These are phyloP conservation scores for Marcusenius ussheri DNA, from an alignment of 2,113 vertebrate genomes.

Conservation along the genomic window DNA sequence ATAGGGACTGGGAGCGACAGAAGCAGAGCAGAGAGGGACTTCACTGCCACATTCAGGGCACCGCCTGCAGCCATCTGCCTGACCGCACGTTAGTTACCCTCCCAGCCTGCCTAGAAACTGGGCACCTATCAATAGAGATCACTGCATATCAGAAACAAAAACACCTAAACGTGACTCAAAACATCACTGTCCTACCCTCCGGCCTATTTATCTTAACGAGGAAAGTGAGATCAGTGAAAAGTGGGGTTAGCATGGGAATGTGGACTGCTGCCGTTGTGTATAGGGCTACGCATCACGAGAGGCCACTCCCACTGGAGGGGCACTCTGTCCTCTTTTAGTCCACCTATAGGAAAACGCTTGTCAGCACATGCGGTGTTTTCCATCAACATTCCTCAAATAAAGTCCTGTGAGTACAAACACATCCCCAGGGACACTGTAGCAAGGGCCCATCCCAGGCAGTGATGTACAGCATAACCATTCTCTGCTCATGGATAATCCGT, in stretches of 20 bases:
- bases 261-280: background rate
- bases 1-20: conserved; percentile 68
- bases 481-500: background rate
- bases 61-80: background rate
- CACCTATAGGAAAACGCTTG: background rate
- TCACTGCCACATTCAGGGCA: background rate
- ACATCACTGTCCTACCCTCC: background rate
- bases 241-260: background rate
- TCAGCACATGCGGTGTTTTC: background rate
- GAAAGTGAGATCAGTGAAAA: background rate
- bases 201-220: background rate
- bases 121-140: background rate
- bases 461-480: background rate
- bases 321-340: background rate
- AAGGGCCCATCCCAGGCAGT: background rate
- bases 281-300: background rate
- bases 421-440: background rate
- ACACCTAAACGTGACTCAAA: background rate
- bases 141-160: background rate
- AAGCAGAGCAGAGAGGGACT: background rate
- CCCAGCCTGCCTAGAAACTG: background rate
- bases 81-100: background rate
- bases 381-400: background rate
- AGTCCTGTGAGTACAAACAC: background rate
- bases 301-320: background rate